Evolutionary conservation across 2,113 vertebrate genomes (phyloP).

Genomic region (Aspidoscelis tigris): DNA sequence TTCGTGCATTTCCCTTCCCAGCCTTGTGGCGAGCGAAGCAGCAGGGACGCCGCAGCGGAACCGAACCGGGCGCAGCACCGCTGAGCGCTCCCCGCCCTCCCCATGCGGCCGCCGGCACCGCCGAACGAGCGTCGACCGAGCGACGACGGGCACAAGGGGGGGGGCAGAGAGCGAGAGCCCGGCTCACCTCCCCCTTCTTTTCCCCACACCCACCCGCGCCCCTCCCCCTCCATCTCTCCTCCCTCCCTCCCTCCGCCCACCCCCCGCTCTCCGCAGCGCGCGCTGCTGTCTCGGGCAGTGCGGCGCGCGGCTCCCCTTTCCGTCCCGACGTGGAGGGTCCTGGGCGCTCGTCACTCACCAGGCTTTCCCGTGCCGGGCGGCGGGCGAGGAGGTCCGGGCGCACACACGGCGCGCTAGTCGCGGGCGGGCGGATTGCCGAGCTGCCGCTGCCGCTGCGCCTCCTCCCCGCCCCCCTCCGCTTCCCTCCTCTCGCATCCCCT

Average conservation of each 20-base stretch:
- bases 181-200: not conserved
- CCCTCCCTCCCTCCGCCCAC: constrained; percentile 1
- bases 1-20: constrained; percentile 60
- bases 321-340: constrained; percentile 1
- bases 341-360: constrained; percentile 8
- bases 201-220: not conserved
- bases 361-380: constrained; percentile 7
- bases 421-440: constrained; percentile 33
- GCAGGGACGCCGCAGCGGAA: constrained; percentile 54
- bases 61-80: constrained; percentile 42
- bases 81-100: constrained; percentile 41
- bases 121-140: not conserved
- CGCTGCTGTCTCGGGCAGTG: not conserved
- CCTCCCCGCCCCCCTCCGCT: constrained; percentile 14
- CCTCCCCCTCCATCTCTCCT: not conserved
- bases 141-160: not conserved
- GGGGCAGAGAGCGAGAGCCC: not conserved
- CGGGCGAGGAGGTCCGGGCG: constrained; percentile 21
- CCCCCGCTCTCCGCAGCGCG: not conserved
- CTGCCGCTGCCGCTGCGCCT: constrained; percentile 47
- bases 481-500: constrained; percentile 58
- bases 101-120: constrained; percentile 1
- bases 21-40: constrained; percentile 45
- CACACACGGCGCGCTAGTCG: constrained; percentile 33
- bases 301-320: not conserved